Conservation (phyloP, 2,888 invertebrate species). For the Phlogophora meticulosa region DNA sequence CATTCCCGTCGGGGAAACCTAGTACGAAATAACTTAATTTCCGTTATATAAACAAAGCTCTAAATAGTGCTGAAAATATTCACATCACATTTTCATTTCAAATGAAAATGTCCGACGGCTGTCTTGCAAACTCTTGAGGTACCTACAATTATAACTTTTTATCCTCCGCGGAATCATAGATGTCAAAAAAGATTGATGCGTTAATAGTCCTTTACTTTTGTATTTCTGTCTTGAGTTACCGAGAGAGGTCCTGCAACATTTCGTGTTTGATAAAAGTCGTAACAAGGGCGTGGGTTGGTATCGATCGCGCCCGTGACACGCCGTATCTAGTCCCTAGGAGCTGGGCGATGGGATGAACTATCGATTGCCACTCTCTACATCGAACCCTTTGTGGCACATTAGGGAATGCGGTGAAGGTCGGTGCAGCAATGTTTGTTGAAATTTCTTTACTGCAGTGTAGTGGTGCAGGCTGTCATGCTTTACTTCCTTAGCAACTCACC, state of each 20-base stretch:
- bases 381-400: slow-evolving; percentile 22
- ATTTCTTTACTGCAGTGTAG: neutral
- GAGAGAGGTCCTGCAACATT: slow-evolving; percentile 26
- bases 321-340: slow-evolving; percentile 72
- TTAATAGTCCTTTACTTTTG: neutral
- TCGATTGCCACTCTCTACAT: slow-evolving; percentile 48
- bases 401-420: slow-evolving; percentile 43
- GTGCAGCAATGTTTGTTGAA: slow-evolving; percentile 37
- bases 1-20: neutral
- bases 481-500: slow-evolving; percentile 28
- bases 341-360: slow-evolving; percentile 50
- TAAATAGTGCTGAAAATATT: neutral
- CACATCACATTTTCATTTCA: neutral
- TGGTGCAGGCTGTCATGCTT: slow-evolving; percentile 8
- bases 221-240: neutral
- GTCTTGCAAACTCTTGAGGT: neutral
- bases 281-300: slow-evolving; percentile 70
- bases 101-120: neutral
- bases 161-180: neutral
- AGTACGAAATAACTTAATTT: slow-evolving; percentile 10
- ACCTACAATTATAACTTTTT: neutral
- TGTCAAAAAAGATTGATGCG: neutral
- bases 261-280: slow-evolving; percentile 56
- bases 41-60: neutral
- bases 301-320: slow-evolving; percentile 78